Conservation (phyloP, 2,888 invertebrate species). For the Lithophane ornitopus region DNA sequence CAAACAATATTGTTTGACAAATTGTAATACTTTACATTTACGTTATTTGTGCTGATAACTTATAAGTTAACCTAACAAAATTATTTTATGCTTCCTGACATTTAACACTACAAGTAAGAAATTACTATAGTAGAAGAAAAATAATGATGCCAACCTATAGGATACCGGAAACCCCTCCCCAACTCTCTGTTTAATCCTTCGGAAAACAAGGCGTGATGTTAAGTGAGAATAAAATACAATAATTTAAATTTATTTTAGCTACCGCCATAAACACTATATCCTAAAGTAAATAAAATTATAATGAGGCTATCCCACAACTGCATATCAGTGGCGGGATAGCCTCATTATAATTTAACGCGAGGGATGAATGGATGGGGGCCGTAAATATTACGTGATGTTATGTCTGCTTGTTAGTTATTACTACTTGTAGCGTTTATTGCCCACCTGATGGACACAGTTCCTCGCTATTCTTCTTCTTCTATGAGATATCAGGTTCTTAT, state of each 20-base stretch:
- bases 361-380: slow-evolving; percentile 26
- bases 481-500: too few species aligned
- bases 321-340: slow-evolving; percentile 5
- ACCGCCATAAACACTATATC: slow-evolving; percentile 10
- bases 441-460: slow-evolving; percentile 60
- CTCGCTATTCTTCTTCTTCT: too few species aligned
- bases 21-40: neutral
- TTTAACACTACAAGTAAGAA: neutral
- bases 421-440: slow-evolving; percentile 54
- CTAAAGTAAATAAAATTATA: slow-evolving; percentile 8
- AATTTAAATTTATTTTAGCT: neutral
- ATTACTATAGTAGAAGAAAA: neutral
- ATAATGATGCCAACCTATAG: neutral
- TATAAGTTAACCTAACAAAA: neutral
- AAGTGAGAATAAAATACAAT: neutral
- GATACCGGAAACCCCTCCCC: neutral
- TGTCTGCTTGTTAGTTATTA: slow-evolving; percentile 47
- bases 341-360: slow-evolving; percentile 41
- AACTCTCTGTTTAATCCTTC: neutral
- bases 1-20: neutral
- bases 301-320: slow-evolving; percentile 20
- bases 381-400: slow-evolving; percentile 57
- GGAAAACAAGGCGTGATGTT: neutral
- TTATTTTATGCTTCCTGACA: neutral
- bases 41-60: neutral